Evolutionary conservation across 92 coral and sea anemone species (phyloP).

Genomic region (Palythoa grandis): DNA sequence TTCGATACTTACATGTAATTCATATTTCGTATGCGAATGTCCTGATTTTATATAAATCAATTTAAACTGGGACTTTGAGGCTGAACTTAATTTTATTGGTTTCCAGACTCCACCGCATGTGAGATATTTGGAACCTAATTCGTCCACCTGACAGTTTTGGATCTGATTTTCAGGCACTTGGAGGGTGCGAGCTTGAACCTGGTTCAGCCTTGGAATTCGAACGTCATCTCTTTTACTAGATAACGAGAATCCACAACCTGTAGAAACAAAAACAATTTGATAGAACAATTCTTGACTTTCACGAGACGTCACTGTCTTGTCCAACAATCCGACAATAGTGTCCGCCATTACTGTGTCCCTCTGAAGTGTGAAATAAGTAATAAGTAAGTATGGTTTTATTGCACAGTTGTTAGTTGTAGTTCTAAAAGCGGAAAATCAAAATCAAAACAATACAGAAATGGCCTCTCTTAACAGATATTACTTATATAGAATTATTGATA

Average conservation of each 20-base stretch:
- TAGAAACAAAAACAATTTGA: neutral
- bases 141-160: conserved; percentile 2
- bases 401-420: too few relatives aligned
- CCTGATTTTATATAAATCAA: neutral
- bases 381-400: too few relatives aligned
- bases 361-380: too few relatives aligned
- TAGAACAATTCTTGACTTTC: too few relatives aligned
- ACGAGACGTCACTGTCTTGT: too few relatives aligned
- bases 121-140: conserved; percentile 6
- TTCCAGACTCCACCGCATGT: conserved; percentile 17
- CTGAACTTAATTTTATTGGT: neutral
- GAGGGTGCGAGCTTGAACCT: neutral
- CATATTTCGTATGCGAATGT: neutral
- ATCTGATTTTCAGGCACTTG: neutral
- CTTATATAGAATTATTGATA: too few relatives aligned
- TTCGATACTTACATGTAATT: conserved; percentile 14
- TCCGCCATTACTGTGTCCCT: too few relatives aligned
- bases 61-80: conserved; percentile 2
- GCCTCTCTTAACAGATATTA: too few relatives aligned
- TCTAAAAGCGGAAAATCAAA: too few relatives aligned
- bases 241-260: neutral
- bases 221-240: too few relatives aligned
- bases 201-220: neutral
- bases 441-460: too few relatives aligned
- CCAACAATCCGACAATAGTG: too few relatives aligned